These are phyloP conservation scores for Sesamia inferens DNA, from an alignment of 2,888 invertebrate genomes.

Conservation along the genomic window DNA sequence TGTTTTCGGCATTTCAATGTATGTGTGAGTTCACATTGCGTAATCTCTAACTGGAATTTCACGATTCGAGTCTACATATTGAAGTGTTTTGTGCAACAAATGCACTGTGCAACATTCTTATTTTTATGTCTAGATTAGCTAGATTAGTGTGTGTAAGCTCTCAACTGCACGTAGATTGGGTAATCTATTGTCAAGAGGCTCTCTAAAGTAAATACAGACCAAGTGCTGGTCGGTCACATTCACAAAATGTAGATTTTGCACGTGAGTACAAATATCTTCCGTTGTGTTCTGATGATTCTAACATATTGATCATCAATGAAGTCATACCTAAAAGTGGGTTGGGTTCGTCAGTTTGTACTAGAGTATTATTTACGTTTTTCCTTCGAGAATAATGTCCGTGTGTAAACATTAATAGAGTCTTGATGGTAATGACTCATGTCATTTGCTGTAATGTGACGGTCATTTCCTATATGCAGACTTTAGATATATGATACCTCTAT, in stretches of 20 bases:
- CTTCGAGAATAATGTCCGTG: slow-evolving; percentile 29
- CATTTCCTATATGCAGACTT: slow-evolving; percentile 42
- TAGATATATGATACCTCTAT: slow-evolving; percentile 35
- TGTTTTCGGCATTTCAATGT: slow-evolving; percentile 40
- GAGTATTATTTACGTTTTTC: slow-evolving; percentile 39
- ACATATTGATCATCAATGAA: slow-evolving; percentile 54
- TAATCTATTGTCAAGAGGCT: slow-evolving; percentile 56
- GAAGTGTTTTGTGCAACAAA: slow-evolving; percentile 60
- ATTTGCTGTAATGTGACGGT: slow-evolving; percentile 42
- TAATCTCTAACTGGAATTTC: slow-evolving; percentile 61
- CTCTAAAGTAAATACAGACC: slow-evolving; percentile 27
- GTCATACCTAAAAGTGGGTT: slow-evolving; percentile 49
- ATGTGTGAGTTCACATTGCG: slow-evolving; percentile 47
- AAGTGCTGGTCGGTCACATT: slow-evolving; percentile 17
- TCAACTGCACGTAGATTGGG: slow-evolving; percentile 45
- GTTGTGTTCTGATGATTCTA: slow-evolving; percentile 41
- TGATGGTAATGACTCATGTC: slow-evolving; percentile 55
- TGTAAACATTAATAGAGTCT: slow-evolving; percentile 40
- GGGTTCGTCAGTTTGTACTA: slow-evolving; percentile 20
- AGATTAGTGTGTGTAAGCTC: slow-evolving; percentile 31
- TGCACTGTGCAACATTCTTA: slow-evolving; percentile 55
- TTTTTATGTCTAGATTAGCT: slow-evolving; percentile 21
- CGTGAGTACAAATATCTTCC: slow-evolving; percentile 27
- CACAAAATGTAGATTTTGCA: slow-evolving; percentile 21
- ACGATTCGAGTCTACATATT: slow-evolving; percentile 59